Base-by-base conservation (phyloP, 1,140 invertebrate genomes). In the Dendrolimus punctatus region DNA sequence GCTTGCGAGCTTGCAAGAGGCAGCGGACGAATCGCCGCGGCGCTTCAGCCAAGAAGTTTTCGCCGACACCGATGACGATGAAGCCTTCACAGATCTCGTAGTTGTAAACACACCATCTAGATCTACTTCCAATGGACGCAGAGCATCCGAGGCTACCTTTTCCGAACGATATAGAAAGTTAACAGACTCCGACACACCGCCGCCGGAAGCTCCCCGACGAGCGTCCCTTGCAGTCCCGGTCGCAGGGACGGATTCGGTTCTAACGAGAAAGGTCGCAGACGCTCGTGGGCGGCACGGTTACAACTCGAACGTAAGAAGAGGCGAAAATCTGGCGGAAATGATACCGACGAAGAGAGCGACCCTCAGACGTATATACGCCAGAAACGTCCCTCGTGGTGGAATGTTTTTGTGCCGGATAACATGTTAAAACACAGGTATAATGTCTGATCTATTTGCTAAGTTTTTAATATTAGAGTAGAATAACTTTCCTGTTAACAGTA, bases 331-430 rank as follows among this genome's bases (percentile, higher is more conserved):
- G 85, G 83, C 4, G 80, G 77, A 38, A 81, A 80, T 51, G 82
- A 85, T 39, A 87, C 85, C 37, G 89, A 89, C 62, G 87, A 87
- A 43, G 89, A 90, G 51, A 85, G 74, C 39, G 85, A 90, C 6
- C 85, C 88, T n/a, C 84, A 75, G 6, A 66, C 72, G 8, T 88
- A 90, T 65, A 79, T 89, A 4, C 88, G 93, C 9, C 92, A 94
- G 71, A 94, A 95, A 70, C 88, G 94, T 55, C 90, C 92, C 6
- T 95, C 94, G 8, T 95, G 94, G 94, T 95, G 94, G 94, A 95
- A 94, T 71, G 93, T 94, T 39, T 94, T 95, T 65, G 92, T 93
- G 6, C 92, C 92, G 51, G 93, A 95, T 66, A 90, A 91, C 76
- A 80, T 88, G 73, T 84, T 90, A 53, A 91, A 91, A 68, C 88